Conservation (phyloP, 2,113 vertebrate species). For the Podarcis cretensis region DNA sequence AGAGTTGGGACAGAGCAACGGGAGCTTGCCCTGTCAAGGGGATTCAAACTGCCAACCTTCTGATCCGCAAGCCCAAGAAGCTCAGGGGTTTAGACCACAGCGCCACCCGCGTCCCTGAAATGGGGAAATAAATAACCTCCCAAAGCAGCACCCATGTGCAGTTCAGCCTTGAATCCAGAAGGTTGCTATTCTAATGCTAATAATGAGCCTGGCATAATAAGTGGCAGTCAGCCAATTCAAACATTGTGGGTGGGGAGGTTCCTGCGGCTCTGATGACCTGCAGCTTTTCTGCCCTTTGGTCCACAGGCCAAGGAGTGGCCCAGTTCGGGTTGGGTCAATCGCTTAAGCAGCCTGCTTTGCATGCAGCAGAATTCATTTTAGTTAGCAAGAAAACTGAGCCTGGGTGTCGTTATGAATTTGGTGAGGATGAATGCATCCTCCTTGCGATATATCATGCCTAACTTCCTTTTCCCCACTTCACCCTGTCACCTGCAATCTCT, state of each 20-base stretch:
- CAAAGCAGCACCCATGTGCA: background rate
- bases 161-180: background rate
- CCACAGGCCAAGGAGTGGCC: background rate
- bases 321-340: no score
- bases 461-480: background rate
- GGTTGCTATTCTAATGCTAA: background rate
- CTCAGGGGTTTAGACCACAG: no score
- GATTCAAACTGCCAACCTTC: no score
- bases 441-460: background rate
- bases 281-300: background rate
- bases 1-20: no score
- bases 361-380: background rate
- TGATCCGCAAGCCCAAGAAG: no score
- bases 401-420: background rate
- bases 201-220: background rate
- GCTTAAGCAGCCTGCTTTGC: background rate
- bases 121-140: background rate
- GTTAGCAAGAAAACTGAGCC: background rate
- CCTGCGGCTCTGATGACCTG: background rate
- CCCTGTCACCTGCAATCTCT: no score
- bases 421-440: no score
- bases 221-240: background rate
- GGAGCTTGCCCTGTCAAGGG: no score
- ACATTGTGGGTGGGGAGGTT: background rate
- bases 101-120: no score